A percentile compares a stretch with the other conserved stretches of the same genome.
Conservation (phyloP, 2,113 vertebrate genomes). For the Nannospalax galili region DNA sequence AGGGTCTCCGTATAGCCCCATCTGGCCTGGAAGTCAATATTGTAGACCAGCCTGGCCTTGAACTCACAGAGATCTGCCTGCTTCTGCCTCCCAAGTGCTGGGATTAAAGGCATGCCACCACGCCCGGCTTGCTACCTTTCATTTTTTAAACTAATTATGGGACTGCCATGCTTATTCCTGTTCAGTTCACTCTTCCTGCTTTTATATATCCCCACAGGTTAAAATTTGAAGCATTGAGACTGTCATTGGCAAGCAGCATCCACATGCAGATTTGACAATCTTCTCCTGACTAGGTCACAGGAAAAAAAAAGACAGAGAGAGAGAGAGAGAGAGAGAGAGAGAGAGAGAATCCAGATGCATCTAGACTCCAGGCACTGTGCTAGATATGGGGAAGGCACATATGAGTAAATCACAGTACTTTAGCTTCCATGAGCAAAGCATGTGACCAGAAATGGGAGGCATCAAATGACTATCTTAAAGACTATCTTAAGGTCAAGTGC, state of each 20-base stretch:
- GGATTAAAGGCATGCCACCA: no score
- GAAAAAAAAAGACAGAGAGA: no score
- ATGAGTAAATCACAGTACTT: neutral
- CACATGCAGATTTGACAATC: neutral
- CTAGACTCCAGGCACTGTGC: neutral
- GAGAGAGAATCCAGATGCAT: neutral
- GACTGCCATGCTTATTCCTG: neutral
- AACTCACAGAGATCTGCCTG: no score
- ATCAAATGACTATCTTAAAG: fast-evolving
- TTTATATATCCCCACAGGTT: neutral
- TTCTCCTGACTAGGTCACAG: neutral
- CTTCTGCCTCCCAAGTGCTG: no score
- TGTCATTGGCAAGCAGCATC: neutral
- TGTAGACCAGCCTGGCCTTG: no score
- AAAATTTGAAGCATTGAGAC: fast-evolving
- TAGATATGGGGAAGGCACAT: neutral
- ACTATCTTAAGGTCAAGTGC: neutral
- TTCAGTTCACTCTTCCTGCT: neutral
- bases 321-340: no score
- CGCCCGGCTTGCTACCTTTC: no score
- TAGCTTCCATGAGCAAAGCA: neutral
- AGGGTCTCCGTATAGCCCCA: no score
- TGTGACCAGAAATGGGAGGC: neutral
- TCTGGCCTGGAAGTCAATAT: no score
- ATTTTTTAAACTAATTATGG: neutral